A percentile compares a stretch with the other conserved stretches of the same genome.
These are phyloP conservation scores for Xyrauchen texanus DNA, from an alignment of 2,113 vertebrate genomes.

Conservation along the genomic window DNA sequence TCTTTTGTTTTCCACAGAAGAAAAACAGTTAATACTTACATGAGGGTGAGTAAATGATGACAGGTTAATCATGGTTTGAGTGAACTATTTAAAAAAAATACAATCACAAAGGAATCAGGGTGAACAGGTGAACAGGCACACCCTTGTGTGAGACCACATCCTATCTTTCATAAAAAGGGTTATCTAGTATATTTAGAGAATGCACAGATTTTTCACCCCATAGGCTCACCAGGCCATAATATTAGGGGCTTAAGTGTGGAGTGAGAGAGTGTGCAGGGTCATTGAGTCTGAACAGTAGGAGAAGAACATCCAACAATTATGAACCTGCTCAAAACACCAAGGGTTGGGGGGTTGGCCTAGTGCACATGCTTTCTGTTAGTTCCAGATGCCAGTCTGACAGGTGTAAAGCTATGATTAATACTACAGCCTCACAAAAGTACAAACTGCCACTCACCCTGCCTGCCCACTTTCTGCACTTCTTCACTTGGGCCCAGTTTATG, in stretches of 20 bases:
- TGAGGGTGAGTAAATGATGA: too few relatives aligned
- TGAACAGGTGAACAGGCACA: background rate
- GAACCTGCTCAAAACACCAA: constrained; percentile 35
- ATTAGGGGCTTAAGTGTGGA: background rate
- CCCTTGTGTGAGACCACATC: background rate
- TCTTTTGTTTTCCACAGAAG: too few relatives aligned
- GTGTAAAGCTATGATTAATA: constrained; percentile 78
- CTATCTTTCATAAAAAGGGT: background rate
- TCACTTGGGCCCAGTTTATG: background rate
- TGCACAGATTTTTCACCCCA: background rate
- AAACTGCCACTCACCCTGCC: background rate
- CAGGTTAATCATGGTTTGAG: too few relatives aligned
- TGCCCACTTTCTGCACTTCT: background rate
- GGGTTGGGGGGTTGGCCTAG: constrained; percentile 62
- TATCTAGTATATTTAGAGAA: background rate
- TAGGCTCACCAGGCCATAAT: background rate
- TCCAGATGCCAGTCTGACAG: constrained; percentile 84
- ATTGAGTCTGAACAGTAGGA: background rate
- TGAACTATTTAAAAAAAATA: too few relatives aligned
- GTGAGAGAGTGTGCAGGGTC: constrained; percentile 16
- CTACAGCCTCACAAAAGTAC: constrained; percentile 53
- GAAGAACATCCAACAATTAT: constrained; percentile 12
- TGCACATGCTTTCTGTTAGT: constrained; percentile 81
- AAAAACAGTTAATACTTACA: too few relatives aligned
- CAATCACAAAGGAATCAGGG: background rate